phyloP scores from a whole-genome alignment of 1,140 invertebrate species.

The Leptestheria dahalacensis region DNA sequence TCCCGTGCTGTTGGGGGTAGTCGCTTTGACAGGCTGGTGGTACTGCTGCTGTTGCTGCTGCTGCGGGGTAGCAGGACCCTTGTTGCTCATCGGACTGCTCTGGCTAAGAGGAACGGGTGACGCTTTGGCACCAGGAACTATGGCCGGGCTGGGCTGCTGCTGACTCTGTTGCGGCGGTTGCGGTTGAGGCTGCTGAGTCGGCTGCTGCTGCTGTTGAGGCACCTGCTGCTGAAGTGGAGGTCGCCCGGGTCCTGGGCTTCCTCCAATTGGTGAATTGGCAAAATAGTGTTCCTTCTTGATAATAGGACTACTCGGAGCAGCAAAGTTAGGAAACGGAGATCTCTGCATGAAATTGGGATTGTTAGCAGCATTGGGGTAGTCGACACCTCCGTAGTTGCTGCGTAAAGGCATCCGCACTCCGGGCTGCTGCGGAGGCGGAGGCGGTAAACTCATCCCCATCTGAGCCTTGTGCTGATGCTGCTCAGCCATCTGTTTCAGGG shows the following conservation, averaged over 20 bases:
- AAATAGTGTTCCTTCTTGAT: slow-evolving; percentile 15
- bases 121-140: slow-evolving; percentile 2
- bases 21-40: slow-evolving; percentile 4
- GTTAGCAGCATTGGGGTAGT: neutral
- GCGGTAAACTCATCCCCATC: slow-evolving; percentile 32
- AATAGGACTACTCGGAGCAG: slow-evolving; percentile 5
- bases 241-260: slow-evolving; percentile 5
- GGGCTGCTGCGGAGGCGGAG: neutral
- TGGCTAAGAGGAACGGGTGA: slow-evolving; percentile 9
- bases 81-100: slow-evolving; percentile 5
- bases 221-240: slow-evolving; percentile 1
- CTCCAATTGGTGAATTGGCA: slow-evolving; percentile 12
- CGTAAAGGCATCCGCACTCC: slow-evolving; percentile 1
- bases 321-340: no score
- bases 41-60: neutral
- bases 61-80: neutral
- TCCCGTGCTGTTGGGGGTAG: slow-evolving; percentile 1
- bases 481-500: slow-evolving; percentile 87
- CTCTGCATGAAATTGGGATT: neutral
- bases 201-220: neutral
- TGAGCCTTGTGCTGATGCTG: slow-evolving; percentile 79
- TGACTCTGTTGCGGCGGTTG: neutral
- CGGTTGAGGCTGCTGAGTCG: neutral
- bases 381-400: neutral
- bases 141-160: neutral